Conservation (phyloP, 2,113 vertebrate genomes). For the Lipophrys pholis region DNA sequence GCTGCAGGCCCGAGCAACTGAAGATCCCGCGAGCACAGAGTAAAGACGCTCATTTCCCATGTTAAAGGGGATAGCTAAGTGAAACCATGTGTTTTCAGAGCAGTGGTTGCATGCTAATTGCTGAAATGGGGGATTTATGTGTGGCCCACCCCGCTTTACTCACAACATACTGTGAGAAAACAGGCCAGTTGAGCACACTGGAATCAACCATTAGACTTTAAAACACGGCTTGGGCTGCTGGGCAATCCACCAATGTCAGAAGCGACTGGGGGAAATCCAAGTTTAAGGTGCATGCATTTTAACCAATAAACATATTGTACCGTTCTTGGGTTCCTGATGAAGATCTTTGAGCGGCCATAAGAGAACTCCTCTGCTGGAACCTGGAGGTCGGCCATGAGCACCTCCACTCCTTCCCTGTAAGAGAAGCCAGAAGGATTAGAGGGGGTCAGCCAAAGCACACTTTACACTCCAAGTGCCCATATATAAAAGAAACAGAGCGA, state of each 20-base stretch:
- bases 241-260: conserved; percentile 25
- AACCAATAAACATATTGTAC: conserved; percentile 72
- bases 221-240: conserved; percentile 17
- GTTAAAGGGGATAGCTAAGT: conserved; percentile 70
- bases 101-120: conserved; percentile 73
- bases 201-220: conserved; percentile 26
- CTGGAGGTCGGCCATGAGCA: conserved; percentile 89
- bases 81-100: conserved; percentile 79
- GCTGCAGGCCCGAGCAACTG: conserved; percentile 40
- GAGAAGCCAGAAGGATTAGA: conserved; percentile 42
- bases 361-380: conserved; percentile 91
- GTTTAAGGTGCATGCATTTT: background rate
- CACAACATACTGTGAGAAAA: conserved; percentile 71
- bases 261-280: background rate
- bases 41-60: conserved; percentile 77
- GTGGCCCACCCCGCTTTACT: conserved; percentile 67
- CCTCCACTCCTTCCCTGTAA: conserved; percentile 92
- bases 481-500: background rate
- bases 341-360: conserved; percentile 97
- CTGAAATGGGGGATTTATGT: conserved; percentile 52
- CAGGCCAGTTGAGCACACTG: conserved; percentile 30
- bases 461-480: background rate
- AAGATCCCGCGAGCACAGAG: conserved; percentile 25
- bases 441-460: background rate
- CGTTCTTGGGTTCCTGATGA: conserved; percentile 98